Percentiles rank a stretch among this genome's conserved stretches.
Evolutionary conservation across 2,797 vertebrate species (phyloP).

Genomic region (Scomberomorus guttatus): DNA sequence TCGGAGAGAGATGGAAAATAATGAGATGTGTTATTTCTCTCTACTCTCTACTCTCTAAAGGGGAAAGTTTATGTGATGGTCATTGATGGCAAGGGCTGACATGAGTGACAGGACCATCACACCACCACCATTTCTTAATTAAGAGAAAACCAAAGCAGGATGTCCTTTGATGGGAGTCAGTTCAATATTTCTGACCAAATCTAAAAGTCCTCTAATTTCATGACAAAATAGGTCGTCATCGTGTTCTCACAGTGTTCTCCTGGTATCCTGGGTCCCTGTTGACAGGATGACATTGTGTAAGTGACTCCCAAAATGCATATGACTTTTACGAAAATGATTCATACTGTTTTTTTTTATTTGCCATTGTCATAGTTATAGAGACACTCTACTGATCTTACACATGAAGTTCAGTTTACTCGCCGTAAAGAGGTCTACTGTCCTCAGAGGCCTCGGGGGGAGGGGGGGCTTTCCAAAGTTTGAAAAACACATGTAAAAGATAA

Average conservation of each 20-base stretch:
- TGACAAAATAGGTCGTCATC: not conserved
- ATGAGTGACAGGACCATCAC: no score
- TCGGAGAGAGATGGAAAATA: not conserved
- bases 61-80: not conserved
- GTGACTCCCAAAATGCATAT: no score
- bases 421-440: not conserved
- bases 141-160: not conserved
- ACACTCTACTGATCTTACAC: not conserved
- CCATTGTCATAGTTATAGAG: not conserved
- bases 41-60: not conserved
- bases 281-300: not conserved
- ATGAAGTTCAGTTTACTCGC: not conserved
- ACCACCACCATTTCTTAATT: not conserved
- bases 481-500: no score
- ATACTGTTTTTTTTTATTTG: not conserved
- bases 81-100: no score
- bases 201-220: not conserved
- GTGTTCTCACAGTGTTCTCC: no score
- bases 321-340: not conserved
- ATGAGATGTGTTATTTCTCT: not conserved
- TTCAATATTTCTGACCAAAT: not conserved
- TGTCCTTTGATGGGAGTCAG: not conserved
- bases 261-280: not conserved
- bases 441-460: not conserved
- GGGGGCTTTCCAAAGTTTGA: not conserved